Evolutionary conservation across 2,888 invertebrate genomes (phyloP), one percentile per base, ranked within the genome.

Genomic region (Nephrotoma guestfalica): DNA sequence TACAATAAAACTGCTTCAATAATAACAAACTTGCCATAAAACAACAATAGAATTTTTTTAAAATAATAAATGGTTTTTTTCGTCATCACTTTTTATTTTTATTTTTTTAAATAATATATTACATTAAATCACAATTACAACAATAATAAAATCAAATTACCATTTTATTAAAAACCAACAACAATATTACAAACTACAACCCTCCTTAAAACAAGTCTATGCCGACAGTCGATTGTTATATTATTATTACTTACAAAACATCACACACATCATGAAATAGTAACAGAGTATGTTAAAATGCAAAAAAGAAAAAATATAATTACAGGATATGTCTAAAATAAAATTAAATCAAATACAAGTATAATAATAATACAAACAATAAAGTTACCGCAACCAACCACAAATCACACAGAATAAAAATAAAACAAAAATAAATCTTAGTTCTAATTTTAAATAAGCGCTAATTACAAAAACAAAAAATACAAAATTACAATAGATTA

Each of bases 151-250:
- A 85, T 18, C 7, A 6, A 57, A 51, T 41, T 57, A 57, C 86
- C 41, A 51, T 71, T 71, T 71, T 71, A 71, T 71, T 71, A 86
- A 40, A 85, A 41, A 86, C 15, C n/a, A 51, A 41, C 41, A 15
- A 57, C 51, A 40, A 86, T n/a, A 86, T 40, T 40, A 47, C 42
- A 47, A 47, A 51, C 41, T 51, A 90, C 92, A 92, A 92, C 91
- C 91, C 91, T 91, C 92, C 92, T 91, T 90, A 90, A 90, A 92
- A 92, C 92, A 90, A 92, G 92, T 92, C 93, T 92, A 93, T 92
- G 93, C 93, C 93, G 93, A 93, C 93, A 93, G 93, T 93, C 91
- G 91, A 91, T 91, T 91, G 91, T 91, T 89, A 88, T 87, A 88
- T 86, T 83, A 87, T 87, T 84, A 85, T 43, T 45, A 85, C 83